Evolutionary conservation across 2,888 invertebrate genomes (phyloP).

Genomic region (Phaonia tiefii): DNA sequence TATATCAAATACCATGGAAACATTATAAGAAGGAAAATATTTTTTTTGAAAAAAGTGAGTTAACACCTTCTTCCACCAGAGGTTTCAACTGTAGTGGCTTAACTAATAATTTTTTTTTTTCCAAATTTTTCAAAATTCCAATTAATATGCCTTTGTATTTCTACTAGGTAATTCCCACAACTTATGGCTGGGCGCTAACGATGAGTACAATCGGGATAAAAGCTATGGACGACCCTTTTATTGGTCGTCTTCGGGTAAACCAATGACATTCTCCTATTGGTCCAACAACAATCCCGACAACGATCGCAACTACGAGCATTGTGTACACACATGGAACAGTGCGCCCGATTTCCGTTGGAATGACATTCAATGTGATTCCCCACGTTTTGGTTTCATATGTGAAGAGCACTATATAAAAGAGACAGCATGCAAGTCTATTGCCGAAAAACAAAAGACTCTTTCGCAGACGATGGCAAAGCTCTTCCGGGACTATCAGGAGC

Average conservation of each 20-base stretch:
- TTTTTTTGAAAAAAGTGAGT: too few relatives aligned
- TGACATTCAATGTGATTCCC: not conserved
- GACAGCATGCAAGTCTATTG: not conserved
- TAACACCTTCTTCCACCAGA: too few relatives aligned
- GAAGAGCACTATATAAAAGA: slow-evolving; percentile 27
- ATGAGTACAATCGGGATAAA: slow-evolving; percentile 28
- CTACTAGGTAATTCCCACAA: slow-evolving; percentile 27
- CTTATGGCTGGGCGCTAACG: slow-evolving; percentile 30
- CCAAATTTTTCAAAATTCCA: too few relatives aligned
- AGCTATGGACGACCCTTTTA: slow-evolving; percentile 13
- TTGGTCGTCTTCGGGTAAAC: slow-evolving; percentile 37
- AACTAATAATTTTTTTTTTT: too few relatives aligned
- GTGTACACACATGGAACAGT: slow-evolving; percentile 10
- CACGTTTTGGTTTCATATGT: slow-evolving; percentile 31
- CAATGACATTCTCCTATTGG: slow-evolving; percentile 23
- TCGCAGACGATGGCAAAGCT: not conserved
- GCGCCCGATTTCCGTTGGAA: slow-evolving; percentile 18
- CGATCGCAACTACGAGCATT: slow-evolving; percentile 1
- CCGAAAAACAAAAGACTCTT: not conserved
- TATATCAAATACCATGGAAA: too few relatives aligned
- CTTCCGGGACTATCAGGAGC: not conserved
- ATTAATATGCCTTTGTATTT: not conserved
- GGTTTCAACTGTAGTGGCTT: too few relatives aligned
- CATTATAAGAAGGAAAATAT: too few relatives aligned
- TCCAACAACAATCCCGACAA: slow-evolving; percentile 39